These are phyloP conservation scores for Accipiter cooperii DNA, from an alignment of 2,113 vertebrate genomes.

Conservation along the genomic window DNA sequence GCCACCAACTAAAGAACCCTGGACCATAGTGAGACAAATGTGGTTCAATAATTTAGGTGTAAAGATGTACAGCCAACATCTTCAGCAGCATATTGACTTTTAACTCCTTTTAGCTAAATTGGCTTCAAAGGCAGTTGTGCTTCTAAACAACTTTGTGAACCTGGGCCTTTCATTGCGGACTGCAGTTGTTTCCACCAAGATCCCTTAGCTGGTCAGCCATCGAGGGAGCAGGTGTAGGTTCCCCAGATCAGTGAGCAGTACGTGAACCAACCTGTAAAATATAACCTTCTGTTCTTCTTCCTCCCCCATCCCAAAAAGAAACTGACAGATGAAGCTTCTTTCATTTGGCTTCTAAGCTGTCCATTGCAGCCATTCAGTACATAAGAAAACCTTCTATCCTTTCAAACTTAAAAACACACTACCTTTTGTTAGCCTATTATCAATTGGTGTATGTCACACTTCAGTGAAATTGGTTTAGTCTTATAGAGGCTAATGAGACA, in stretches of 20 bases:
- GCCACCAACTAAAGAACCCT: background rate
- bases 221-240: background rate
- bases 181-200: background rate
- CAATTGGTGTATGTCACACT: background rate
- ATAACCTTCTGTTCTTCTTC: background rate
- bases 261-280: background rate
- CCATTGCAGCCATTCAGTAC: background rate
- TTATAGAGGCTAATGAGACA: background rate
- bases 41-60: background rate
- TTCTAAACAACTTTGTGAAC: background rate
- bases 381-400: background rate
- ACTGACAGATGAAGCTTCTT: background rate
- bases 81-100: background rate
- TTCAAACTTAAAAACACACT: background rate
- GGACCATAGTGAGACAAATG: background rate
- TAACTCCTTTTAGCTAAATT: background rate
- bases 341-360: background rate
- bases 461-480: background rate
- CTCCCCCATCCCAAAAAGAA: background rate
- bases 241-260: background rate
- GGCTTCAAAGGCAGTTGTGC: background rate
- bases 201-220: background rate
- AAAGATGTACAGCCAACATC: background rate
- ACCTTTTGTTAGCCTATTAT: background rate
- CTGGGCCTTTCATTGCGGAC: background rate